Percentiles rank a stretch among this genome's conserved stretches.
Conservation (phyloP, 2,113 vertebrate genomes). For the Oncorhynchus gorbuscha region DNA sequence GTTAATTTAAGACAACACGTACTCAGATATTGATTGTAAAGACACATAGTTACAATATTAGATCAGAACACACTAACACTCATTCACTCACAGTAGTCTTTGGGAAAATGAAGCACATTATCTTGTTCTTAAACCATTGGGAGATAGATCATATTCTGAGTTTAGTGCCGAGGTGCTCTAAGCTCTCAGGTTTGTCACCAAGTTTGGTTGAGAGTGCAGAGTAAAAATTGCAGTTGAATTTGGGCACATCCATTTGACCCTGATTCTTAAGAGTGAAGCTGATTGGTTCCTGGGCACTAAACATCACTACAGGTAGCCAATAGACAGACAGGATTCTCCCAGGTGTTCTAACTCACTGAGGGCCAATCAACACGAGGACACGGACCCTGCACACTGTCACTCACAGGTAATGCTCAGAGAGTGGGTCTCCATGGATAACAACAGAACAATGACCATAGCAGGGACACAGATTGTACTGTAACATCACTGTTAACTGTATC, state of each 20-base stretch:
- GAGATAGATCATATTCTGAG: background rate
- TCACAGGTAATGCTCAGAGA: slow-evolving; percentile 69
- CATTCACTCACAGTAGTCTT: slow-evolving; percentile 43
- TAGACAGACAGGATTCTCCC: slow-evolving; percentile 61
- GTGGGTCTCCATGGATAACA: slow-evolving; percentile 49
- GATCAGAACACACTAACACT: background rate
- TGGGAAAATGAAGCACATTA: slow-evolving; percentile 35
- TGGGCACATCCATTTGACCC: too few species aligned
- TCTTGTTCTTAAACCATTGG: background rate
- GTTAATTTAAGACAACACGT: background rate
- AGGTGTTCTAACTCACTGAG: slow-evolving; percentile 45
- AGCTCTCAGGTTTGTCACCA: background rate
- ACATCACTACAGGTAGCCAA: slow-evolving; percentile 54
- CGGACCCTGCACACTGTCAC: slow-evolving; percentile 61
- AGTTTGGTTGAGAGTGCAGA: slow-evolving; percentile 21
- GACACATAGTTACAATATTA: slow-evolving; percentile 19
- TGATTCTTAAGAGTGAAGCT: too few species aligned
- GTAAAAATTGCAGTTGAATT: too few species aligned
- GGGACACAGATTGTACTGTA: slow-evolving; percentile 28
- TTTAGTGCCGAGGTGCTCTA: slow-evolving; percentile 60
- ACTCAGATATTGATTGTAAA: background rate
- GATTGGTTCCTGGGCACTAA: slow-evolving; percentile 61
- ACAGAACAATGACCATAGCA: slow-evolving; percentile 57
- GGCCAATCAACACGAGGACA: slow-evolving; percentile 67
- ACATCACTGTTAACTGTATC: slow-evolving; percentile 16